Conservation (phyloP, 1,140 invertebrate species). For the Drosophila parvula region DNA sequence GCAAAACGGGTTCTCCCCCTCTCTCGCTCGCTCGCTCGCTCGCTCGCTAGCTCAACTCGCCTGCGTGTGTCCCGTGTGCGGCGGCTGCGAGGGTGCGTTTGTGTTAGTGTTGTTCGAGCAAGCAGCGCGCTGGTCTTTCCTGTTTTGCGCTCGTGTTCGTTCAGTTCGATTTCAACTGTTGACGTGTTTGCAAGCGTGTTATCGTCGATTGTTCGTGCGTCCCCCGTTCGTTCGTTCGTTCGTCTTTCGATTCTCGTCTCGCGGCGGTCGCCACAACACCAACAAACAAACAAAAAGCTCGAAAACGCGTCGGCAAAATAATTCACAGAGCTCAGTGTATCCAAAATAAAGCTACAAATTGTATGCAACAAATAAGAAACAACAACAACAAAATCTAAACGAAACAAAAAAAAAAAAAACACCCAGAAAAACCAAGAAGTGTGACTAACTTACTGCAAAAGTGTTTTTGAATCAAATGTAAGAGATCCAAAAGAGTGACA, state of each 20-base stretch:
- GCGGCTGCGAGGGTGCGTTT: slow-evolving; percentile 14
- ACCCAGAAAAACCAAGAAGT: slow-evolving; percentile 35
- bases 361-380: slow-evolving; percentile 9
- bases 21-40: slow-evolving; percentile 19
- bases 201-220: slow-evolving; percentile 53
- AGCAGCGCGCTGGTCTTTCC: slow-evolving; percentile 67
- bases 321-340: slow-evolving; percentile 27
- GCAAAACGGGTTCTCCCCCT: slow-evolving; percentile 61
- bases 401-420: slow-evolving; percentile 1
- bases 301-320: slow-evolving; percentile 75
- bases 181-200: slow-evolving; percentile 79
- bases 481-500: slow-evolving; percentile 19
- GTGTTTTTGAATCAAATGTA: slow-evolving; percentile 41
- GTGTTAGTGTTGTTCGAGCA: slow-evolving; percentile 30
- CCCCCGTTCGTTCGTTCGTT: slow-evolving; percentile 42
- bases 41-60: slow-evolving; percentile 6
- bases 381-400: slow-evolving; percentile 1
- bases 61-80: slow-evolving; percentile 8
- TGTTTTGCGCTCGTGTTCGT: slow-evolving; percentile 70
- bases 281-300: slow-evolving; percentile 51
- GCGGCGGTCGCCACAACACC: slow-evolving; percentile 45
- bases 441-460: slow-evolving; percentile 8
- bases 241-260: slow-evolving; percentile 55
- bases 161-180: slow-evolving; percentile 83
- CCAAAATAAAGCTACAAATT: background rate